Base-by-base conservation (phyloP, 1,140 invertebrate genomes). In the Papilio machaon region DNA sequence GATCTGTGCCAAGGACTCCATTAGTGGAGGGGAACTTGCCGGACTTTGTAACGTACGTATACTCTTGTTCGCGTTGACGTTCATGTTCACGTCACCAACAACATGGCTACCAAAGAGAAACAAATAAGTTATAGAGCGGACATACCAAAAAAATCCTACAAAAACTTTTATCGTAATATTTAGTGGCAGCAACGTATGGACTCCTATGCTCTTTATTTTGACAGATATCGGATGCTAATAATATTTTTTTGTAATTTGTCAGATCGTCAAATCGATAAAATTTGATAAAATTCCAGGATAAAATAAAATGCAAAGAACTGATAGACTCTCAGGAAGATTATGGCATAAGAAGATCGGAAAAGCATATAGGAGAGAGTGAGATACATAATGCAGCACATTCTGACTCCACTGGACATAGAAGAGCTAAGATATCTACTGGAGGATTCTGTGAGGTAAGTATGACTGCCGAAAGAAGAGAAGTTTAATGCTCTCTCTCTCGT, bases 361-460 rank as follows among this genome's bases (percentile, higher is more conserved):
- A 30, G 1, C 19, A 82, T 8, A 75, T 85, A 19, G 83, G 81
- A 7, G 74, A 80, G 0, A 58, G 70, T 5, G 67, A 85, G 60
- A 60, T 89, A 1, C 86, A 91, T 60, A 80, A 84, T 10, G 84
- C 88, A 0, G 74, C 67, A 1, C 88, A 90, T 64, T 58, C 17
- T 6, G 54, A 67, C 64, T 67, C 19, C 0, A 84, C 76, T 11
- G 60, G 83, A n/a, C 73, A 83, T 0, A 81, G 86, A 17, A 83
- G 87, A 23, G 17, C 81, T 0, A 84, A 83, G 47, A 52, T 80
- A 5, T 9, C 78, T 19, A 83, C 84, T 23, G 90, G 89, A 58
- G 91, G 91, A 6, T 92, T 92, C 80, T 92, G 91, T 85, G 90
- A 92, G 89, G 91, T 91, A 81, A 54, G 43, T 52, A 6, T n/a